These are phyloP conservation scores for Nebria ingens DNA, from an alignment of 1,140 invertebrate species.

Conservation along the genomic window DNA sequence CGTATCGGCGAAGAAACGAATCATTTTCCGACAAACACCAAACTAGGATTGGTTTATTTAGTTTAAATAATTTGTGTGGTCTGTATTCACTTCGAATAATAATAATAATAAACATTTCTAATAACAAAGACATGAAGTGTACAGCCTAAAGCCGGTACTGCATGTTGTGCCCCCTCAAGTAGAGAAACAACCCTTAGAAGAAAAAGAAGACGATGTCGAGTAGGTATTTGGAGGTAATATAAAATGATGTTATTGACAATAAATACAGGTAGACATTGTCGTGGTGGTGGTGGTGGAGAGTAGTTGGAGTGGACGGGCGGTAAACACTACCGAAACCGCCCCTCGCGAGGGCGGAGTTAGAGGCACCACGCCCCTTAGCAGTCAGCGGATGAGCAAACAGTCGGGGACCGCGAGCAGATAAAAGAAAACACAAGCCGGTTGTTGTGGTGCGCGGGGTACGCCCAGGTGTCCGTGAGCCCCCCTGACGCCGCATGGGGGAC, in stretches of 20 bases:
- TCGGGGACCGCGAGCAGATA: background rate
- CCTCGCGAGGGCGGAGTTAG: background rate
- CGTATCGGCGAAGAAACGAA: too few relatives aligned
- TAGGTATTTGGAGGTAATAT: background rate
- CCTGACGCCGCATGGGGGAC: background rate
- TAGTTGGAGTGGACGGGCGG: background rate
- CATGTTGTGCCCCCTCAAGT: too few relatives aligned
- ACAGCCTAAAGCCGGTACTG: too few relatives aligned
- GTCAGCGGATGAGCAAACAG: background rate
- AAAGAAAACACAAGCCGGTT: conserved; percentile 3
- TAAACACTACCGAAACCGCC: background rate
- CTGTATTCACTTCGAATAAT: too few relatives aligned
- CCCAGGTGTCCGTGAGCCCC: background rate
- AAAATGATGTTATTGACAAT: conserved; percentile 5
- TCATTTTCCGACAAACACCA: too few relatives aligned
- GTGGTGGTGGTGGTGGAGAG: background rate
- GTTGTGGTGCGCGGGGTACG: background rate
- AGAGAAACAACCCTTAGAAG: background rate
- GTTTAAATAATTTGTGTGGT: too few relatives aligned
- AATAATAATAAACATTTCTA: too few relatives aligned
- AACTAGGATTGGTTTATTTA: too few relatives aligned
- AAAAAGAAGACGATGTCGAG: background rate
- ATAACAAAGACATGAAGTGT: too few relatives aligned
- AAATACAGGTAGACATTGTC: background rate
- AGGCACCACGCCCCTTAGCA: background rate